phyloP scores from a whole-genome alignment of 2,113 vertebrate genomes.

The Anas platyrhynchos region DNA sequence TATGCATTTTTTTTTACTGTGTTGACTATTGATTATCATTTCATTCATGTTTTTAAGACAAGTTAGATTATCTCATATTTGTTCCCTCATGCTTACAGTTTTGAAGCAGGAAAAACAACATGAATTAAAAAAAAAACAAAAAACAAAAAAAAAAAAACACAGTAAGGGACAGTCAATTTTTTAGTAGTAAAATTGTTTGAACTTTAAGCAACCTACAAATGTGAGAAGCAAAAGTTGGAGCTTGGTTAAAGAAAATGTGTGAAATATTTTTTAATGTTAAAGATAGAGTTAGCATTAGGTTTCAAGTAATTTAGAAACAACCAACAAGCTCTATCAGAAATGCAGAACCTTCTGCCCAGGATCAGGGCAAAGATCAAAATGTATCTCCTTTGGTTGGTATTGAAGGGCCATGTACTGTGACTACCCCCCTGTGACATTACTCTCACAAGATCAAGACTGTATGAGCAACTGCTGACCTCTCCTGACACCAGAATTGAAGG shows the following conservation, averaged over 20 bases:
- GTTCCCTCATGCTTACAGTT: background rate
- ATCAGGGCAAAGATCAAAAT: background rate
- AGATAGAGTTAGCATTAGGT: background rate
- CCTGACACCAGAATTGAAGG: background rate
- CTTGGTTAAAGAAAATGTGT: background rate
- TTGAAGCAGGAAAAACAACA: background rate
- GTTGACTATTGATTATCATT: background rate
- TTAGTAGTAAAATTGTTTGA: background rate
- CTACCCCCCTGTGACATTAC: background rate
- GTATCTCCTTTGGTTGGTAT: accelerated
- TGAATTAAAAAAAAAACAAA: too few species aligned
- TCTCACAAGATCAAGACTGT: background rate
- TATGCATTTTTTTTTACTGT: background rate
- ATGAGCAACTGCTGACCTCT: background rate
- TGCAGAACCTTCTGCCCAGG: background rate
- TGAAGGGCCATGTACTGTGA: background rate
- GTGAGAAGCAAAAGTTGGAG: background rate
- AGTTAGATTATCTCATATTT: background rate
- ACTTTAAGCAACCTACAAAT: background rate
- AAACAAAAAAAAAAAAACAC: background rate
- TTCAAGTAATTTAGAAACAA: background rate
- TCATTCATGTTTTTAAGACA: background rate
- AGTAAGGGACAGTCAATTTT: background rate
- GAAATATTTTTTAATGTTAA: background rate
- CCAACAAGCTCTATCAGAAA: background rate